A percentile compares a stretch with the other conserved stretches of the same genome.
Conservation (phyloP, 2,113 vertebrate genomes). For the Rostratula benghalensis region DNA sequence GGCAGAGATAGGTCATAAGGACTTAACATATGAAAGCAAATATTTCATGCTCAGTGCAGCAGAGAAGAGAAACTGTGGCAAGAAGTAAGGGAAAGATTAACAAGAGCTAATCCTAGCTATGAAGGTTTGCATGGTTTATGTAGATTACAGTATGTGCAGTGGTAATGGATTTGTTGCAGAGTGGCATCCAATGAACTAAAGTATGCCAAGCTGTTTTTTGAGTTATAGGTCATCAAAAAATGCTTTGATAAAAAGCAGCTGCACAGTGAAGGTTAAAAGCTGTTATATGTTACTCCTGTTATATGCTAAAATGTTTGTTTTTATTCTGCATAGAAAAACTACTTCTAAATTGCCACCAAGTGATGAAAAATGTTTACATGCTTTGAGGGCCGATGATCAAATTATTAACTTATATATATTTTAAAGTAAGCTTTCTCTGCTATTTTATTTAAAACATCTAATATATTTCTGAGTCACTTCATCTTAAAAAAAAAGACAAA, state of each 20-base stretch:
- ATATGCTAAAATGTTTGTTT: neutral
- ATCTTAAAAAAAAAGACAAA: neutral
- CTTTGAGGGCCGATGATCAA: neutral
- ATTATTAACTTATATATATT: neutral
- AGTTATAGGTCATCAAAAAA: conserved; percentile 15
- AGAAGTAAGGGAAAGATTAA: conserved; percentile 40
- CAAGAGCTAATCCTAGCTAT: conserved; percentile 34
- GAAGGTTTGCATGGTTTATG: conserved; percentile 42
- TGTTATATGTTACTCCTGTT: neutral
- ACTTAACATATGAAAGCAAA: conserved; percentile 14
- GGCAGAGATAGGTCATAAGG: neutral
- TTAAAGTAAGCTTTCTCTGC: neutral
- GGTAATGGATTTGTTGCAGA: conserved; percentile 41
- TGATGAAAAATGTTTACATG: neutral
- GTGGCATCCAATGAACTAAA: conserved; percentile 19
- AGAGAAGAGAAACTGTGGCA: neutral
- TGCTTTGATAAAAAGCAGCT: neutral
- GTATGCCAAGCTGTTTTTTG: conserved; percentile 4
- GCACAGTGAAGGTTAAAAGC: neutral
- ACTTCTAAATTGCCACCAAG: neutral
- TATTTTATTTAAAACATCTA: neutral
- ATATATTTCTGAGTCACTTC: neutral
- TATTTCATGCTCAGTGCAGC: neutral
- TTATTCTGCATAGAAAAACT: neutral
- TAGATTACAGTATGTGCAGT: conserved; percentile 15